phyloP scores from a whole-genome alignment of 2,888 invertebrate genomes.

The Synanthedon vespiformis region DNA sequence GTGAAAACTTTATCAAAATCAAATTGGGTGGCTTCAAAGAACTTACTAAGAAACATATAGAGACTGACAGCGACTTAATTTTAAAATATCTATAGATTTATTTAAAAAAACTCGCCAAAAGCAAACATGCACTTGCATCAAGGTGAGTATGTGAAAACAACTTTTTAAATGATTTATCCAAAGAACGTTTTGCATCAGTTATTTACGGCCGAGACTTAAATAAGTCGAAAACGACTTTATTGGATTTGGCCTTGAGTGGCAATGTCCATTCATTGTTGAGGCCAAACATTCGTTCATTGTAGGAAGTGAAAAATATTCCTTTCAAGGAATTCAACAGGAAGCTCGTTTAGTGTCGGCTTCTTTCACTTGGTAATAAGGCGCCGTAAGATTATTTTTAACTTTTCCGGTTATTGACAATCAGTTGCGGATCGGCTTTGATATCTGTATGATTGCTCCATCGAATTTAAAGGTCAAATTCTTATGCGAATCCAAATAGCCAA shows the following conservation, averaged over 20 bases:
- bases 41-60: too few species aligned
- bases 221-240: constrained; percentile 2
- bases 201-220: constrained; percentile 1
- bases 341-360: constrained; percentile 16
- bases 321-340: constrained; percentile 17
- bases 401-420: background rate
- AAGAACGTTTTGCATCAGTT: constrained; percentile 2
- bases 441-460: too few species aligned
- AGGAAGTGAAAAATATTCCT: constrained; percentile 18
- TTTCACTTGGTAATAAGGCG: constrained; percentile 14
- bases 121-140: constrained; percentile 3
- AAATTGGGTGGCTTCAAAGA: too few species aligned
- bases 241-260: constrained; percentile 6
- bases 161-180: constrained; percentile 20
- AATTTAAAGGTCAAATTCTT: too few species aligned
- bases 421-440: background rate
- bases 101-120: constrained; percentile 9
- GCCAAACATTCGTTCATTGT: constrained; percentile 13
- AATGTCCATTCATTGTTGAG: constrained; percentile 2
- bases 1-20: too few species aligned
- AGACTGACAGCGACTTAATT: too few species aligned
- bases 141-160: constrained; percentile 20
- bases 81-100: background rate
- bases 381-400: constrained; percentile 6
- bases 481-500: too few species aligned